Evolutionary conservation across 2,888 invertebrate species (phyloP).

Genomic region (Epistrophella euchroma): DNA sequence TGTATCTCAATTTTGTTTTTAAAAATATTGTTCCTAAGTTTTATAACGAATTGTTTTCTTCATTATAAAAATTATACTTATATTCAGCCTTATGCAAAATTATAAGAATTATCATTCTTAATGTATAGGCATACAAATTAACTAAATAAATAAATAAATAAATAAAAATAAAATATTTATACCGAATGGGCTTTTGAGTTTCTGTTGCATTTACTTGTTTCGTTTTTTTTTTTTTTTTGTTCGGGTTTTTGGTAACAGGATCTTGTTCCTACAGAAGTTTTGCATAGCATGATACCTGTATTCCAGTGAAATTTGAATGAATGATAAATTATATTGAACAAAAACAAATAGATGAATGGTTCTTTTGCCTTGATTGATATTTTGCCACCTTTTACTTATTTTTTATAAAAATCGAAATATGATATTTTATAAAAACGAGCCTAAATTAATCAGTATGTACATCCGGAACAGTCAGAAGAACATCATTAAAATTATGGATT

Average conservation of each 20-base stretch:
- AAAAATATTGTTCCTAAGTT: no score
- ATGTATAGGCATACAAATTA: no score
- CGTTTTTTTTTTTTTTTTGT: neutral
- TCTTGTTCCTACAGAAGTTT: neutral
- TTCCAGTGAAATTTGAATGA: neutral
- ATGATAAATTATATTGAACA: neutral
- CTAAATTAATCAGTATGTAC: neutral
- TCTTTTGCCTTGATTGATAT: neutral
- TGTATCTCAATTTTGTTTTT: no score
- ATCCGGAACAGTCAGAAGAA: neutral
- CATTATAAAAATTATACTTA: no score
- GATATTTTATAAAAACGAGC: neutral
- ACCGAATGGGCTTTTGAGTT: neutral
- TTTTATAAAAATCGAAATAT: neutral
- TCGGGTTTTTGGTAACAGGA: neutral
- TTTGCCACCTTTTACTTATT: neutral
- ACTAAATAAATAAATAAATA: no score
- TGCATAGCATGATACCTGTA: neutral
- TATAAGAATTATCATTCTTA: no score
- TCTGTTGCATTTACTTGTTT: neutral
- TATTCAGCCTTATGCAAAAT: no score
- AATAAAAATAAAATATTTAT: no score
- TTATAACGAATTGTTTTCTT: no score
- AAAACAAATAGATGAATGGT: neutral
- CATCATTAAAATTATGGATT: no score